These are phyloP conservation scores for Phocoena phocoena DNA, from an alignment of 2,113 vertebrate species.

Conservation along the genomic window DNA sequence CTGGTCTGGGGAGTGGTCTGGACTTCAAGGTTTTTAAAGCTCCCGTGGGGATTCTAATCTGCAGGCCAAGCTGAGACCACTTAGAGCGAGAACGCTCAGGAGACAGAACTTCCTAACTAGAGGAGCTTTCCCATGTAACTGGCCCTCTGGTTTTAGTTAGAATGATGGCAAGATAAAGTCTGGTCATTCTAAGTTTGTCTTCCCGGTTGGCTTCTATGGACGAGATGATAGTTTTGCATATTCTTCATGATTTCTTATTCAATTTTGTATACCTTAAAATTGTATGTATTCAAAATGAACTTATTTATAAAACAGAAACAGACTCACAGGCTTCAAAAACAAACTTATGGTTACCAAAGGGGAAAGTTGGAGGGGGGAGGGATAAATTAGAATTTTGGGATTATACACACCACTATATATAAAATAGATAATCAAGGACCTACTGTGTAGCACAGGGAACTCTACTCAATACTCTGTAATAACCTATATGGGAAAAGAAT, in stretches of 20 bases:
- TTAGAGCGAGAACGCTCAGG: not conserved
- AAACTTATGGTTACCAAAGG: not conserved
- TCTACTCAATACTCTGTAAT: not conserved
- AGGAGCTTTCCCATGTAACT: rapidly evolving
- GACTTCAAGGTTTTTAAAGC: not conserved
- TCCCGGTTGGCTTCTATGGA: not conserved
- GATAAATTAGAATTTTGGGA: not conserved
- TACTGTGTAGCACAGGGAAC: not conserved
- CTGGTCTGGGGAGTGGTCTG: too few species aligned
- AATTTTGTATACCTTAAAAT: rapidly evolving
- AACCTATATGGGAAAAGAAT: not conserved
- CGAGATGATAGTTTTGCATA: not conserved
- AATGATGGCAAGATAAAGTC: rapidly evolving
- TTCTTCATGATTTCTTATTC: not conserved
- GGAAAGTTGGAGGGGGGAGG: not conserved
- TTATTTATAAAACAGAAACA: not conserved
- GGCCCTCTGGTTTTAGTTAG: not conserved
- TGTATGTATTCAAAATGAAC: not conserved
- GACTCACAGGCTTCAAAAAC: not conserved
- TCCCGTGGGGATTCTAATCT: not conserved
- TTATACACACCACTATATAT: not conserved
- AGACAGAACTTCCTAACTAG: not conserved
- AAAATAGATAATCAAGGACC: not conserved
- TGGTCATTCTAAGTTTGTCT: not conserved
- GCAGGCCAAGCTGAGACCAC: not conserved